Evolutionary conservation across 1,140 invertebrate species (phyloP).

Genomic region (Sycobia sp.): DNA sequence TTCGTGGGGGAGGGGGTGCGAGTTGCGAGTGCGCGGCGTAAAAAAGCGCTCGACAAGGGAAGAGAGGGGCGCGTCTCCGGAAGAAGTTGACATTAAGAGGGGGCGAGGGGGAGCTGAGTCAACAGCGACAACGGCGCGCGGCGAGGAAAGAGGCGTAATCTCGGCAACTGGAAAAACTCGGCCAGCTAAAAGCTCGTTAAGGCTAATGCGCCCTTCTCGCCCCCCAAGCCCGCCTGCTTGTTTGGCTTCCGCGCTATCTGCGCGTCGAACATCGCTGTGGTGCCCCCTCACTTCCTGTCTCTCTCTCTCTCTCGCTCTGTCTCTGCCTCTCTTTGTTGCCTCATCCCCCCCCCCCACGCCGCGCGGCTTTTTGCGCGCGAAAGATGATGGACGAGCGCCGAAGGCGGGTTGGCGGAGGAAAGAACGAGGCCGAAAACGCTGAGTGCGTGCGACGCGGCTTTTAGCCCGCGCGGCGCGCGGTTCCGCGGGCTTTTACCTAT

Average conservation of each 20-base stretch:
- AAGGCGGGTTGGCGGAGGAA: neutral
- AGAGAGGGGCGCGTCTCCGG: conserved; percentile 12
- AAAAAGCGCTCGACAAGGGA: neutral
- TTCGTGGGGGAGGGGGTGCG: neutral
- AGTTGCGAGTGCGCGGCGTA: neutral
- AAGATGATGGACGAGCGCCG: conserved; percentile 9
- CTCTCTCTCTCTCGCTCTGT: too few relatives aligned
- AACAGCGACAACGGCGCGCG: conserved; percentile 39
- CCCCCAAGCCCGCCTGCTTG: neutral
- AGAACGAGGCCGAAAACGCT: too few relatives aligned
- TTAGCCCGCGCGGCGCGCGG: too few relatives aligned
- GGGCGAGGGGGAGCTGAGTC: conserved; percentile 39
- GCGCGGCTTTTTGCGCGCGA: neutral
- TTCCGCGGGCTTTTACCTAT: too few relatives aligned
- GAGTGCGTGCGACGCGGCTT: too few relatives aligned
- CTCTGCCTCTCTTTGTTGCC: neutral
- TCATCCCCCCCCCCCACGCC: neutral
- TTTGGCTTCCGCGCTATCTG: too few relatives aligned
- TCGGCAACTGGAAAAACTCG: conserved; percentile 34
- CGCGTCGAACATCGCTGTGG: too few relatives aligned
- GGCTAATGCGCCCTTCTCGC: conserved; percentile 47
- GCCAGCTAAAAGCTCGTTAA: conserved; percentile 57
- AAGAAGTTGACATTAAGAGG: conserved; percentile 55
- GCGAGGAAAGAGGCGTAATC: conserved; percentile 4
- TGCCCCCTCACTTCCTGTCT: too few relatives aligned